Conservation (phyloP, 2,113 vertebrate genomes). For the Urocynchramus pylzowi region DNA sequence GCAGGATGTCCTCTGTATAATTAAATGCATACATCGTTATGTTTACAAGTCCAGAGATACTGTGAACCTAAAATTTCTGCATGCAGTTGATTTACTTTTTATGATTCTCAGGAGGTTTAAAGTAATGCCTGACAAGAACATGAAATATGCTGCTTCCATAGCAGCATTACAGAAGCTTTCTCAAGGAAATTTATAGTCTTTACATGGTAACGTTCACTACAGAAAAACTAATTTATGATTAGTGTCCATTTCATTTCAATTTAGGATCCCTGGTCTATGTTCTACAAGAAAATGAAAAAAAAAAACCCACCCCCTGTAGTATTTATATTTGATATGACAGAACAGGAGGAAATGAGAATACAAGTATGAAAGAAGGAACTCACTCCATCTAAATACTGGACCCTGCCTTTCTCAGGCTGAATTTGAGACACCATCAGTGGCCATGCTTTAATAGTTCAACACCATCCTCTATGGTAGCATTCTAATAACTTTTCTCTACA, state of each 20-base stretch:
- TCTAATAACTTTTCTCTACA: background rate
- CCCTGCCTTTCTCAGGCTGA: background rate
- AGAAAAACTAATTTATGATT: background rate
- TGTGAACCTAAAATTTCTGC: background rate
- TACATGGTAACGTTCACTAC: background rate
- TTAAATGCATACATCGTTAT: background rate
- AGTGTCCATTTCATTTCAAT: background rate
- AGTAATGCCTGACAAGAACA: background rate
- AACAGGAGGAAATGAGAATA: background rate
- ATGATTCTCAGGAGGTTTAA: background rate
- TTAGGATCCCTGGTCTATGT: background rate
- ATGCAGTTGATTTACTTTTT: background rate
- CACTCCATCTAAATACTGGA: background rate
- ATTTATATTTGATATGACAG: background rate
- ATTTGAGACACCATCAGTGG: background rate
- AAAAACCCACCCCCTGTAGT: background rate
- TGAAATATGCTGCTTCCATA: background rate
- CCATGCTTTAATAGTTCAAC: background rate
- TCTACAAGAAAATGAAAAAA: background rate
- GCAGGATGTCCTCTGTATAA: constrained; percentile 90
- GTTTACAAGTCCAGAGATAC: background rate
- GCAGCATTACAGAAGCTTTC: background rate
- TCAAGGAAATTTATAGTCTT: background rate
- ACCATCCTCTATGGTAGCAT: background rate
- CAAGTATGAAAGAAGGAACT: background rate